A percentile compares a stretch with the other conserved stretches of the same genome.
Conservation (phyloP, 30 jellyfish, hydroid and myxozoan genomes). For the Hydra vulgaris region DNA sequence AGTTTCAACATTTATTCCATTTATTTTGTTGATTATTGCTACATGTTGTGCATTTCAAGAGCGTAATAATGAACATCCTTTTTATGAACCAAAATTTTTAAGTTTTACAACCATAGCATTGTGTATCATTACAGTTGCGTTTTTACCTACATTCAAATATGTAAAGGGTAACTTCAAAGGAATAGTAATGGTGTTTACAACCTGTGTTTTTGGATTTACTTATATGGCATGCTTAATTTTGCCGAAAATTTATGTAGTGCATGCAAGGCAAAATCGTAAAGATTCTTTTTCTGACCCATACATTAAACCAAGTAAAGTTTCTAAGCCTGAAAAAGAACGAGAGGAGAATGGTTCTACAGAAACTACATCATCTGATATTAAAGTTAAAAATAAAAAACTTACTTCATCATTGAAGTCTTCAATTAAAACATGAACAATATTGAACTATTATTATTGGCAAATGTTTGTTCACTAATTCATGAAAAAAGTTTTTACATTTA, state of each 20-base stretch:
- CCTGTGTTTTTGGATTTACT: constrained; percentile 63
- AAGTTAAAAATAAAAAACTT: not conserved
- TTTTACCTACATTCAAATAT: constrained; percentile 70
- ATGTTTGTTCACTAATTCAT: too few relatives aligned
- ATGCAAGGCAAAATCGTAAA: not conserved
- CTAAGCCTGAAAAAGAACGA: not conserved
- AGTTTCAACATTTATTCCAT: constrained; percentile 52
- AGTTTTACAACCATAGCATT: constrained; percentile 66
- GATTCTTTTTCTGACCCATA: not conserved
- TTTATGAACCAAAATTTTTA: constrained; percentile 67
- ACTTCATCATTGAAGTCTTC: too few relatives aligned
- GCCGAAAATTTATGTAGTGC: constrained; percentile 45
- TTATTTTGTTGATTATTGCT: constrained; percentile 33
- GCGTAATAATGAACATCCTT: constrained; percentile 57
- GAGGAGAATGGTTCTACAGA: not conserved
- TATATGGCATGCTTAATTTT: constrained; percentile 62
- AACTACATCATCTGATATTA: not conserved
- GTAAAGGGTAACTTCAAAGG: constrained; percentile 66
- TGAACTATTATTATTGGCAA: too few relatives aligned
- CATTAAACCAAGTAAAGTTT: not conserved
- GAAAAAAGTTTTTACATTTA: too few relatives aligned
- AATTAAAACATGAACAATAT: too few relatives aligned
- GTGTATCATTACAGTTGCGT: constrained; percentile 62
- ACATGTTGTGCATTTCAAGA: constrained; percentile 59
- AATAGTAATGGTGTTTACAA: constrained; percentile 77